phyloP scores from a whole-genome alignment of 1,140 invertebrate genomes.

The Mycetomoellerius zeteki region DNA sequence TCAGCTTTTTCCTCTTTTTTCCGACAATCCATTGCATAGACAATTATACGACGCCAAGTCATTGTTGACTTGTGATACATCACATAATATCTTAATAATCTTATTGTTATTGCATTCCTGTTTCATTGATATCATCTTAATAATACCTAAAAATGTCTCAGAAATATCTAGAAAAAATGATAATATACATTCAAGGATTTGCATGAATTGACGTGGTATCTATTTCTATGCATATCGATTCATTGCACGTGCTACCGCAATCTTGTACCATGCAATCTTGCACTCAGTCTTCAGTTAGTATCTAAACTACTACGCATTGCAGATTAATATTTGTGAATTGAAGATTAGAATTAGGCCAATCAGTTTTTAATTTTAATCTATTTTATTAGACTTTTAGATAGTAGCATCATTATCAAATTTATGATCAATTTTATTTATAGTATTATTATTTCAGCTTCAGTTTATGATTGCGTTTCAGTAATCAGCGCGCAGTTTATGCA shows the following conservation, averaged over 20 bases:
- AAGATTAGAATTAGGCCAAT: no score
- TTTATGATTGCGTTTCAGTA: no score
- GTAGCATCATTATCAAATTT: no score
- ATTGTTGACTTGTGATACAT: neutral
- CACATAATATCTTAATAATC: neutral
- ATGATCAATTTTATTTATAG: no score
- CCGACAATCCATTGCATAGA: slow-evolving; percentile 44
- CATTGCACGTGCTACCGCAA: neutral
- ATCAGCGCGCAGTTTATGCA: no score
- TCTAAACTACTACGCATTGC: no score
- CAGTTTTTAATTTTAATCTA: no score
- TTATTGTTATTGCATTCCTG: neutral
- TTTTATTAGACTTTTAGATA: no score
- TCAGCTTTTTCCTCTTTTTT: slow-evolving; percentile 37
- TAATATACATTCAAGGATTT: neutral
- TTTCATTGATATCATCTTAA: neutral
- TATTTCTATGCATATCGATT: neutral
- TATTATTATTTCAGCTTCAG: no score
- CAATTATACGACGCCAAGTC: neutral
- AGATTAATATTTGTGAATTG: no score
- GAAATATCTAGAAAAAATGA: neutral
- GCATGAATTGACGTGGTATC: slow-evolving; percentile 16
- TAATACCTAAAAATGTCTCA: neutral
- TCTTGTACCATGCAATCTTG: neutral
- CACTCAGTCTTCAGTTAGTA: neutral